Base-by-base conservation (phyloP, 2,113 vertebrate species). In the Theropithecus gelada region DNA sequence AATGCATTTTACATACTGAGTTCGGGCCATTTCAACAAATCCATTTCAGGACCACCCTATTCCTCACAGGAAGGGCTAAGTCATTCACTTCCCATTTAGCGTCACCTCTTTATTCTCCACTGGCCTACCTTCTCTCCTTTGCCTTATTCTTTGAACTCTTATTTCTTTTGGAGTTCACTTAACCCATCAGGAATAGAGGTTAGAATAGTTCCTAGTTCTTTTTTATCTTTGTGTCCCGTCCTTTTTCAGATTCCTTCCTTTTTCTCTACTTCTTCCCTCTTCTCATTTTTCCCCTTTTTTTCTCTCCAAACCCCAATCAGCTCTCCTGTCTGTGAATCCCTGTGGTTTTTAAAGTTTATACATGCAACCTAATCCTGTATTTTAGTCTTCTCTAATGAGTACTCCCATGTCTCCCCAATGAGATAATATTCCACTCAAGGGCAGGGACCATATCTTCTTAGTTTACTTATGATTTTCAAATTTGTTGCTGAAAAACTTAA, bases 401-500 rank as follows among this genome's bases (percentile, higher is more conserved):
- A 55, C 8, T 94, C 32, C 38, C 27, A 73, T 50, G 17, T 92
- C 35, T 96, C 45, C 52, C 7, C 20, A 94, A 73, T 12, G 45
- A 95, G 82, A 72, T 78, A 57, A 82, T 66, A 89, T 38, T 92
- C n/a, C 17, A 55, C 27, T 79, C 23, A 66, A 43, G 23, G 66
- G 17, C 38, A 66, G 66, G 43, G 25, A 27, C 32, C 55, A 61
- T 68, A 25, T 40, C 20, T 88, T 95, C 92, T 75, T 66, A 66
- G 8, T 75, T 81, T 66, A 87, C 68, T 85, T 85, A 82, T 48
- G 66, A 90, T 70, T 92, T 92, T 59, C 43, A 79, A 88, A 82
- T 82, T 75, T 90, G n/a, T 43, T 94, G n/a, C 27, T 93, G 80
- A 80, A 95, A 97, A 84, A 48, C 30, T 87, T 70, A 95, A 78